Percentiles rank a stretch among this genome's conserved stretches.
phyloP scores from a whole-genome alignment of 2,113 vertebrate species.

The Tragelaphus imberbis region DNA sequence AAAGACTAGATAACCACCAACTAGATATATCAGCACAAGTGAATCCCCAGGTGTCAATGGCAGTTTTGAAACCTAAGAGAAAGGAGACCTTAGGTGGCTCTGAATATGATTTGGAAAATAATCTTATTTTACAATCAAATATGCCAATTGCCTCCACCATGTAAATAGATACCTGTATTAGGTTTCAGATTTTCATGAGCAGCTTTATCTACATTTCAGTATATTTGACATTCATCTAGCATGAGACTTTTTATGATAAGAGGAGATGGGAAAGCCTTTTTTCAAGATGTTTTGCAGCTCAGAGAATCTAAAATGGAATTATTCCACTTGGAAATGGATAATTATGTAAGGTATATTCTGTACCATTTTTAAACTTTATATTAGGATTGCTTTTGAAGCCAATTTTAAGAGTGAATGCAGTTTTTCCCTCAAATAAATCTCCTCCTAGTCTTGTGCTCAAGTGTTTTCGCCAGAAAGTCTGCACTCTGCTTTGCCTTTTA shows the following conservation, averaged over 20 bases:
- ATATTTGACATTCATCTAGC: background rate
- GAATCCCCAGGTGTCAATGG: background rate
- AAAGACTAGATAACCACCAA: background rate
- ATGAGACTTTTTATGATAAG: background rate
- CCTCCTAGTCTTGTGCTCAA: background rate
- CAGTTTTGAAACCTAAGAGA: background rate
- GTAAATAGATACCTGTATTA: background rate
- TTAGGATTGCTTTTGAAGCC: background rate
- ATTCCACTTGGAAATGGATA: background rate
- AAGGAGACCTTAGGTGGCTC: background rate
- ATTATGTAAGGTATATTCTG: background rate
- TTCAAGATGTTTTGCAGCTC: background rate
- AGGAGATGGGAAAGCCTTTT: background rate
- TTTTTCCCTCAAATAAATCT: background rate
- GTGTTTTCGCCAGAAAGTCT: background rate
- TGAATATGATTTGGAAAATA: background rate
- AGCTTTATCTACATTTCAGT: background rate
- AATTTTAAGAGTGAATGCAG: constrained; percentile 15
- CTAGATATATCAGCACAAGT: background rate
- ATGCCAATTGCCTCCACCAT: background rate
- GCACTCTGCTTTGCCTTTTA: background rate
- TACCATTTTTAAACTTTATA: background rate
- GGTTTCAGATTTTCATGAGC: background rate
- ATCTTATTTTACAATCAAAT: background rate
- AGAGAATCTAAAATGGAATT: background rate